These are phyloP conservation scores for Pyralis farinalis DNA, from an alignment of 2,888 invertebrate genomes.

Conservation along the genomic window DNA sequence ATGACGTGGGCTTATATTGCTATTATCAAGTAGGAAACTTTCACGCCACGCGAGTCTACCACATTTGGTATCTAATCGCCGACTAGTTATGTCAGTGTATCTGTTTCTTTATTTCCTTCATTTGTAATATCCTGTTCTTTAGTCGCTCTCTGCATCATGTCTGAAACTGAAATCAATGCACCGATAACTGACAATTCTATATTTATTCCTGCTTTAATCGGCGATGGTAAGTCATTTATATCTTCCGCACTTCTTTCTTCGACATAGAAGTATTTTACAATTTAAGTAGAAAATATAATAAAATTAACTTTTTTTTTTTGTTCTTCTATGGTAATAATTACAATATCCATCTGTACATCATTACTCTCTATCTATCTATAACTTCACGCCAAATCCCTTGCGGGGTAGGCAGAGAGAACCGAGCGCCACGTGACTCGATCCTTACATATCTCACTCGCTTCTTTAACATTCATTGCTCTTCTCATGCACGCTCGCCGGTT, in stretches of 20 bases:
- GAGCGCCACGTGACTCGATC: no score
- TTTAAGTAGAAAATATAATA: no score
- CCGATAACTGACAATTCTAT: not conserved
- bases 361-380: no score
- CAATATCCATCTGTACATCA: no score
- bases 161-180: not conserved
- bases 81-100: constrained; percentile 1
- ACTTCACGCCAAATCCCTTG: no score
- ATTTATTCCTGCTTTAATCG: not conserved
- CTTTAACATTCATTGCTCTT: no score
- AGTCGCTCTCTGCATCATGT: not conserved
- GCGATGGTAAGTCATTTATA: constrained; percentile 1
- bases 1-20: constrained; percentile 7
- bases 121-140: not conserved
- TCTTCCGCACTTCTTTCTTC: not conserved
- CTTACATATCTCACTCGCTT: no score
- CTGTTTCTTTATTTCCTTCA: not conserved
- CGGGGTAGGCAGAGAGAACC: no score
- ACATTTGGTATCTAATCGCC: constrained; percentile 9
- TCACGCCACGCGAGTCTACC: constrained; percentile 3
- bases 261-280: no score
- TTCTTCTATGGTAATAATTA: no score
- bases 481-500: no score
- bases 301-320: no score
- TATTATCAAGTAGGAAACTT: constrained; percentile 7